Evolutionary conservation across 92 coral and sea anemone genomes (phyloP), one percentile per base, ranked within the genome.

Genomic region (Siderastrea siderea): DNA sequence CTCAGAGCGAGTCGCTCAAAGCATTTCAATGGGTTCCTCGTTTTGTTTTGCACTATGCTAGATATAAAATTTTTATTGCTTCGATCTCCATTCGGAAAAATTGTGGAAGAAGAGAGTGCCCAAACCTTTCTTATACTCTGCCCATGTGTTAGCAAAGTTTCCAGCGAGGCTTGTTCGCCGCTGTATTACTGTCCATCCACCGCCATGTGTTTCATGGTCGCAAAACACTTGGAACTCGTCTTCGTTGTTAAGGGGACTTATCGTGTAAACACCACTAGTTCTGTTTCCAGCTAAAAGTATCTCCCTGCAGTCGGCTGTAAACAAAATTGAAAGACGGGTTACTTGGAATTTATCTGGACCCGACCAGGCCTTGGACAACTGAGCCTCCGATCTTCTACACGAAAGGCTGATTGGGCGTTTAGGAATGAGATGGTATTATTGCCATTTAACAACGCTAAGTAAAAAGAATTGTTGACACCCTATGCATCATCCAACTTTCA

Each of bases 141-240:
- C 71, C 76, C 61, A 50, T 7, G 86, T 17, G 38, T 67, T 83
- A 6, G 12, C 14, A 44, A 86, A 90, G 26, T 47, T 53, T 12
- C 58, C 1, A 4, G 43, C 3, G 10, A 17, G 62, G 15, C 65
- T 80, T 1, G 10, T 7, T 46, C 91, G 74, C 46, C 75, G 74
- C 49, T 92, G 92, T 47, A 95, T 88, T 4, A 93, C 71, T 1
- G 90, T 59, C 98, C 98, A 95, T 2, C 93, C 96, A 1, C 98
- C 98, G 13, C 95, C 93, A 17, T 82, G 93, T 1, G 90, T 86
- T 44, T 66, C 77, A 68, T 93, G 96, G 81, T 95, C 98, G 51
- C 98, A 95, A 77, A 64, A 84, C 15, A 91, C 95, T 5, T 76
- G 68, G n/a, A 91, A 61, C n/a, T 58, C 82, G 69, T 71, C 47